Evolutionary conservation across 1,140 invertebrate genomes (phyloP).

Genomic region (Brachionus koreanus): DNA sequence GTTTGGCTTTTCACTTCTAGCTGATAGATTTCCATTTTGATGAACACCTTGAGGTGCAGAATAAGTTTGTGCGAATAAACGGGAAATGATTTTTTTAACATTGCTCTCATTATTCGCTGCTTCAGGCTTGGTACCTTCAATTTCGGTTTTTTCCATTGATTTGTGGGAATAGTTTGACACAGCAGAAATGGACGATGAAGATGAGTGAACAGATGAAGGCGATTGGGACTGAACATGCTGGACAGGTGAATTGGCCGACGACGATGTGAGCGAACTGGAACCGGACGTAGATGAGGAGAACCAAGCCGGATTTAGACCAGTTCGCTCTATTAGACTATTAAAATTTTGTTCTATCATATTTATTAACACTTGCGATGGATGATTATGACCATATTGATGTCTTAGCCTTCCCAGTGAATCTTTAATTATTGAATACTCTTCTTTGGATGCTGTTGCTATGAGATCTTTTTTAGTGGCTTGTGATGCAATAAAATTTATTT

Average conservation of each 20-base stretch:
- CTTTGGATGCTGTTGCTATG: neutral
- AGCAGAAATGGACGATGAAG: slow-evolving; percentile 24
- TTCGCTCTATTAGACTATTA: neutral
- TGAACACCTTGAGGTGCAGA: neutral
- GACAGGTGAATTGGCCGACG: slow-evolving; percentile 32
- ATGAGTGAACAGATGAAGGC: slow-evolving; percentile 37
- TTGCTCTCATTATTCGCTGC: slow-evolving; percentile 12
- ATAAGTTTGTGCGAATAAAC: slow-evolving; percentile 21
- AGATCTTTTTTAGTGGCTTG: slow-evolving; percentile 3
- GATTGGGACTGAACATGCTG: slow-evolving; percentile 29
- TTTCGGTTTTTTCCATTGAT: neutral
- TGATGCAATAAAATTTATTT: neutral
- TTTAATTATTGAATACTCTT: neutral
- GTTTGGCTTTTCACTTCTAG: neutral
- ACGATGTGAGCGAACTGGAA: slow-evolving; percentile 19
- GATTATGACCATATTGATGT: neutral
- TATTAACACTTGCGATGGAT: slow-evolving; percentile 5
- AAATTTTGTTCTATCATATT: slow-evolving; percentile 35
- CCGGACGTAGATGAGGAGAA: neutral
- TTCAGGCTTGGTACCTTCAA: neutral
- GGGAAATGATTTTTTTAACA: slow-evolving; percentile 40
- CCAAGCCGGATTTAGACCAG: neutral
- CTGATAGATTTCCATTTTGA: neutral
- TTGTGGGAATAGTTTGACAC: slow-evolving; percentile 12
- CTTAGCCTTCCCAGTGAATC: neutral